Percentiles rank a stretch among this genome's conserved stretches.
These are phyloP conservation scores for Onychomys leucogaster DNA, from an alignment of 2,797 vertebrate species.

Conservation along the genomic window DNA sequence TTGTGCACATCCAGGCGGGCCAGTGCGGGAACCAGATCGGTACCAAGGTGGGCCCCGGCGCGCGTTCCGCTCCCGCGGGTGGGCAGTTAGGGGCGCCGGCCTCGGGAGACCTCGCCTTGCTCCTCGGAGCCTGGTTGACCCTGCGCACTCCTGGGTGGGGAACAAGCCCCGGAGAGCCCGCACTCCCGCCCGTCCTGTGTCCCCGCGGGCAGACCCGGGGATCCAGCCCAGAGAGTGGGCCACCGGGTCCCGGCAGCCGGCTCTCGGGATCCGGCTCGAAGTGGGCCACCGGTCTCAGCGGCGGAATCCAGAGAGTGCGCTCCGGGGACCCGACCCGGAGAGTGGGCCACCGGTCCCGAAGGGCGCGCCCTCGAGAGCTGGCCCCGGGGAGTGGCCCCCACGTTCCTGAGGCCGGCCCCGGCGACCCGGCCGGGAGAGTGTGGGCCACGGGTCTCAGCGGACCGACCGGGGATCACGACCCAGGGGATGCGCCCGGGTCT, in stretches of 20 bases:
- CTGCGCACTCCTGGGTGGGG: not conserved
- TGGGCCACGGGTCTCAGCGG: not conserved
- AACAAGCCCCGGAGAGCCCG: not conserved
- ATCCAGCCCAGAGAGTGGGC: not conserved
- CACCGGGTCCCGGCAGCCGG: not conserved
- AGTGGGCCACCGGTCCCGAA: not conserved
- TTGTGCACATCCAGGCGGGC: slow-evolving; percentile 96
- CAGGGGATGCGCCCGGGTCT: slow-evolving; percentile 71
- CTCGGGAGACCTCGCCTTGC: not conserved
- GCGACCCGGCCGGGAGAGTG: not conserved
- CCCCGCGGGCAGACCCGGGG: not conserved
- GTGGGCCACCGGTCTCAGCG: not conserved
- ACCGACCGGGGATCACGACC: not conserved
- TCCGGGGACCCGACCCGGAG: not conserved
- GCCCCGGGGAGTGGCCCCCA: not conserved
- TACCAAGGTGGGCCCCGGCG: slow-evolving; percentile 90
- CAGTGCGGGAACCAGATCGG: slow-evolving; percentile 97
- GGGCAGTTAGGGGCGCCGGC: not conserved
- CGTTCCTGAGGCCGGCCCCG: not conserved
- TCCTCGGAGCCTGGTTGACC: not conserved
- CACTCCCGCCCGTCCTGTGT: no score
- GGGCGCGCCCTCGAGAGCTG: not conserved
- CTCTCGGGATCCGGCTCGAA: not conserved
- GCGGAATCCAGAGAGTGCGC: not conserved
- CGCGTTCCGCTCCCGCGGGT: not conserved